Conservation (phyloP, 2,113 vertebrate genomes). For the Pelvicachromis taeniatus region DNA sequence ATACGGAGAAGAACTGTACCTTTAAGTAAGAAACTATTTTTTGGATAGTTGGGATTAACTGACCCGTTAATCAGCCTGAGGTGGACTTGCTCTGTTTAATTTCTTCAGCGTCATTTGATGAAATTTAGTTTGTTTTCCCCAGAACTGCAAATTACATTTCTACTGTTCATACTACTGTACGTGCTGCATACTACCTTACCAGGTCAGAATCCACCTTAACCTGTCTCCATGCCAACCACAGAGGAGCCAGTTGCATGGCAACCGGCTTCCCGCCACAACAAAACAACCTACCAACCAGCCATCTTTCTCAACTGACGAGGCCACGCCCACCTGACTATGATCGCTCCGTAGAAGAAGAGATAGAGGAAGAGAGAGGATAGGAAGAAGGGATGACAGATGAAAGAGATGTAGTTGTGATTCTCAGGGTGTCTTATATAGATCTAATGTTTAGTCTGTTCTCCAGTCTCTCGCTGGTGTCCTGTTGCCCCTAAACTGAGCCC, state of each 20-base stretch:
- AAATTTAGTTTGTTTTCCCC: constrained; percentile 30
- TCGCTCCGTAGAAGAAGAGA: constrained; percentile 52
- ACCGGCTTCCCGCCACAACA: constrained; percentile 68
- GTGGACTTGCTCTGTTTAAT: background rate
- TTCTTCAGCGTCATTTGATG: background rate
- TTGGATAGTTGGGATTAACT: background rate
- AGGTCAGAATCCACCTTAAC: constrained; percentile 75
- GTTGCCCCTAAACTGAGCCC: constrained; percentile 71
- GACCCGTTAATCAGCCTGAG: background rate
- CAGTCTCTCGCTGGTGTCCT: constrained; percentile 66
- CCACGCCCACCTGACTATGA: constrained; percentile 59
- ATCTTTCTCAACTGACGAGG: constrained; percentile 64
- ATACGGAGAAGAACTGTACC: background rate
- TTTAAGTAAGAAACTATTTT: background rate
- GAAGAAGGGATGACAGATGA: constrained; percentile 45
- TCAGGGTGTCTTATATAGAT: constrained; percentile 75
- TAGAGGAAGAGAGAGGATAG: constrained; percentile 49
- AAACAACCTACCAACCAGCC: constrained; percentile 69
- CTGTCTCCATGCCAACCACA: constrained; percentile 75
- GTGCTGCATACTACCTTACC: constrained; percentile 65
- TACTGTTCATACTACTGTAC: constrained; percentile 64
- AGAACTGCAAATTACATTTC: constrained; percentile 56
- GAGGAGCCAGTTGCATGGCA: constrained; percentile 74
- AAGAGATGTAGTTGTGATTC: constrained; percentile 70
- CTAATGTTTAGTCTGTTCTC: constrained; percentile 68